These are phyloP conservation scores for Lobophora halterata DNA, from an alignment of 2,888 invertebrate genomes.

Conservation along the genomic window DNA sequence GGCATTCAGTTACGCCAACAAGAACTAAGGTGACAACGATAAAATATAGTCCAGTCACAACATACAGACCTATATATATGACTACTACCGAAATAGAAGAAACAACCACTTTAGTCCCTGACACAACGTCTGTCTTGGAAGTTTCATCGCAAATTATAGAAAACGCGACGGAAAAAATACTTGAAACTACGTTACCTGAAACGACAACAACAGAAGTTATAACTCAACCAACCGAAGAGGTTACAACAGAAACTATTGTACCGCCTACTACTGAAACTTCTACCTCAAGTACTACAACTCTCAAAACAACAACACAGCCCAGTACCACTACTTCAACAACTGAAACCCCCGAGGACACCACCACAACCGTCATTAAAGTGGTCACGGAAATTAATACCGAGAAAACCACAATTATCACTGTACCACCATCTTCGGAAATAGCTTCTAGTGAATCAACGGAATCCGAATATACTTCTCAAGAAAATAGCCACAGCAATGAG, in stretches of 20 bases:
- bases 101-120: constrained; percentile 49
- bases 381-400: constrained; percentile 61
- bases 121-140: constrained; percentile 54
- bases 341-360: constrained; percentile 42
- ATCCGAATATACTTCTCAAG: constrained; percentile 48
- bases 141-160: constrained; percentile 57
- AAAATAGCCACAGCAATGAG: constrained; percentile 65
- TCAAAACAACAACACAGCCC: constrained; percentile 23
- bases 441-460: constrained; percentile 36
- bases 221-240: constrained; percentile 20
- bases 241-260: constrained; percentile 22
- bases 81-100: constrained; percentile 57
- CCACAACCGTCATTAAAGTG: constrained; percentile 53
- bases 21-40: constrained; percentile 47
- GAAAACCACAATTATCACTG: constrained; percentile 39
- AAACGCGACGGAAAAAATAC: constrained; percentile 37
- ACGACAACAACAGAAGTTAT: constrained; percentile 24
- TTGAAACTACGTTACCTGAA: constrained; percentile 36
- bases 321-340: constrained; percentile 35
- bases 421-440: constrained; percentile 33
- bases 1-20: constrained; percentile 59
- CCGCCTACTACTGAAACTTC: constrained; percentile 31
- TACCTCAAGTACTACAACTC: constrained; percentile 24
- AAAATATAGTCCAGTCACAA: constrained; percentile 59
- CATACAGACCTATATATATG: constrained; percentile 63